phyloP scores from a whole-genome alignment of 2,797 vertebrate species.

The Tympanoctomys barrerae region DNA sequence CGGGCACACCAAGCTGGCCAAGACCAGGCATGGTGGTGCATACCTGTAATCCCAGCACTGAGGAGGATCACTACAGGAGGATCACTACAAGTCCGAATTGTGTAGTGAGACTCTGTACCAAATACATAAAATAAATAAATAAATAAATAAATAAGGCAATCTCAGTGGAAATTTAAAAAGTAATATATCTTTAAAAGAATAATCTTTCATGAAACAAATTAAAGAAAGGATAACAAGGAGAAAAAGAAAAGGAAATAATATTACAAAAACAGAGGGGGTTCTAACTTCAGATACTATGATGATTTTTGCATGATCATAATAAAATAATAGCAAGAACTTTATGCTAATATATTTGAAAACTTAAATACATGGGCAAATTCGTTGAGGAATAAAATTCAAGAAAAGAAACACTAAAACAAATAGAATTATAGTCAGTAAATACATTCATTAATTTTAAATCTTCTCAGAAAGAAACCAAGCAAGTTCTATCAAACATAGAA shows the following conservation, averaged over 20 bases:
- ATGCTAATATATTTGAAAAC: constrained; percentile 23
- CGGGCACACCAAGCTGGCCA: no score
- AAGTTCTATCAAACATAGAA: constrained; percentile 18
- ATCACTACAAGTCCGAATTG: no score
- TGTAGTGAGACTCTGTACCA: no score
- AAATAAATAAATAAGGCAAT: background rate
- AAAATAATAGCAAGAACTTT: constrained; percentile 42
- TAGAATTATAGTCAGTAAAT: constrained; percentile 25
- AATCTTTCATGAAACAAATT: background rate
- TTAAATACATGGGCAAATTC: constrained; percentile 26
- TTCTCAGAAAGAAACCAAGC: constrained; percentile 4
- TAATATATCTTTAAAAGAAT: background rate
- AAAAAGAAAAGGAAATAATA: constrained; percentile 13
- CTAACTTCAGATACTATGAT: constrained; percentile 1
- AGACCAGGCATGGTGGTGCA: no score
- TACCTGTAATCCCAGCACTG: no score
- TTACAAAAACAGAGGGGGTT: background rate
- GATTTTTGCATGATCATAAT: constrained; percentile 29
- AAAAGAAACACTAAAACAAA: constrained; percentile 25
- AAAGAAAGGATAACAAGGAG: background rate
- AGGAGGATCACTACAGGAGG: no score
- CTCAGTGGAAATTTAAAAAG: background rate
- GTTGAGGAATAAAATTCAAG: constrained; percentile 29
- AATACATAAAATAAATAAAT: background rate
- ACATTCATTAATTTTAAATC: constrained; percentile 32